Base-by-base conservation (phyloP, 2,888 invertebrate genomes). In the Oscheius sp. region DNA sequence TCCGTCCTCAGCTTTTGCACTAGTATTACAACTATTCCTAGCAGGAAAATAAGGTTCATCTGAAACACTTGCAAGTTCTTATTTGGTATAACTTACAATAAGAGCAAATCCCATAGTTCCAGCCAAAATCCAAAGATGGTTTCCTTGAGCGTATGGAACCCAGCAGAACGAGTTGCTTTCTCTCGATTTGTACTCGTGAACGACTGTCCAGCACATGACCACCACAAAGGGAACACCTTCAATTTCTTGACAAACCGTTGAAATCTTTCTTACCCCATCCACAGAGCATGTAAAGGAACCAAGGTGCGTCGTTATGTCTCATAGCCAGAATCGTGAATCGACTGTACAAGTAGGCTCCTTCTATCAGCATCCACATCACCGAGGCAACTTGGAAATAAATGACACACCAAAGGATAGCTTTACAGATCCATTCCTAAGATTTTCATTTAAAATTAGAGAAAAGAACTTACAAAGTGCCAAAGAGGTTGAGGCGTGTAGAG, bases 291-390 rank as follows among this genome's bases (percentile, higher is more conserved):
- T 92, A 92, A 4, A 91, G 80, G 59, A 89, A 89, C 86, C 92
- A 92, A 0, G 92, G 92, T 3, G 87, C 86, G 9, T 92, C 91
- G 65, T 90, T 90, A 10, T 91, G 90, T 75, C 91, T 90, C 90
- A 92, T 92, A 0, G 92, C 92, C 50, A 91, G 91, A 0, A 92
- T 90, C 0, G 92, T 92, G 59, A 92, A 90, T 5, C 88, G 77
- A 76, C 84, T 85, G 77, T 87, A 86, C 5, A 89, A 78, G 63
- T 88, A 89, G 21, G 84, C 79, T 10, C 89, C 89, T 76, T 92
- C 92, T 13, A 92, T 91, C 77, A 92, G 90, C 92, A 92, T 92
- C 92, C 92, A 92, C 86, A 91, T 91, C 65, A 92, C 91, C 68
- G 91, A 91, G n/a, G 92, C 90, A 76, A 92, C 89, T 50, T 90